Evolutionary conservation across 2,113 vertebrate species (phyloP).

Genomic region (Alectura lathami): DNA sequence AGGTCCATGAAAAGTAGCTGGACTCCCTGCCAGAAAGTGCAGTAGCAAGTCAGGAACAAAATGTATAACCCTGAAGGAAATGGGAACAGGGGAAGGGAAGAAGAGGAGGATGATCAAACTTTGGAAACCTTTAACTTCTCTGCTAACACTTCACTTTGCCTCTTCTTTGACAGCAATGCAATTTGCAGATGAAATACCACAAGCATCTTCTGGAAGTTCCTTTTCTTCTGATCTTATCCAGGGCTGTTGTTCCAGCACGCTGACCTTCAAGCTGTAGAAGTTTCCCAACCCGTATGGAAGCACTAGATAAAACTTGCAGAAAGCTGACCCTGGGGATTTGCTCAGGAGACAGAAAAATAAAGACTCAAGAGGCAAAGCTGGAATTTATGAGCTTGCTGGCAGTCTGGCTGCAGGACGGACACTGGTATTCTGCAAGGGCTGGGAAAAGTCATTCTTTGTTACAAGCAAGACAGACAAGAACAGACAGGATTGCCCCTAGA

Average conservation of each 20-base stretch:
- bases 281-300: not conserved
- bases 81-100: not conserved
- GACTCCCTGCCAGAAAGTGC: not conserved
- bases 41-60: not conserved
- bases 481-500: not conserved
- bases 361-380: constrained; percentile 3
- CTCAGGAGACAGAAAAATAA: not conserved
- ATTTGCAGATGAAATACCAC: constrained; percentile 1
- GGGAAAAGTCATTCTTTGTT: not conserved
- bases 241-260: not conserved
- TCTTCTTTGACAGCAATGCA: not conserved
- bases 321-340: not conserved
- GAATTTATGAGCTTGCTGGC: not conserved
- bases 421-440: not conserved
- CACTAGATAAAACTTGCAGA: constrained; percentile 8
- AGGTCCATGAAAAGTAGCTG: not conserved
- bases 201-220: constrained; percentile 4
- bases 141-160: not conserved
- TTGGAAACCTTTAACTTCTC: not conserved
- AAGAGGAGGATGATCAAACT: not conserved
- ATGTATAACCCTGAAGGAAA: not conserved
- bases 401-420: not conserved
- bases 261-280: constrained; percentile 30
- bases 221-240: constrained; percentile 7
- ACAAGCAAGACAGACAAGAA: not conserved